Percentiles rank a stretch among this genome's conserved stretches.
Conservation (phyloP, 2,888 invertebrate genomes). For the Quadriops clusia region DNA sequence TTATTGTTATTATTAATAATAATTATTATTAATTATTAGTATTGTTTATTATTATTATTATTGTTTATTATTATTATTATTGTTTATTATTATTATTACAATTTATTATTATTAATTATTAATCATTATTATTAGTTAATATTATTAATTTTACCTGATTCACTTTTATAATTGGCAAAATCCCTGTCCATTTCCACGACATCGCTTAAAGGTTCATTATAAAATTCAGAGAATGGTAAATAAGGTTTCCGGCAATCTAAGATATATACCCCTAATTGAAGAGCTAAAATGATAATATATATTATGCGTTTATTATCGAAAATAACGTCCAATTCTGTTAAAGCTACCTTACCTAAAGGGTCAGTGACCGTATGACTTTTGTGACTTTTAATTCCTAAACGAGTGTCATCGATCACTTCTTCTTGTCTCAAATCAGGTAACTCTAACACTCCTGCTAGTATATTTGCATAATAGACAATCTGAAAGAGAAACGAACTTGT, state of each 20-base stretch:
- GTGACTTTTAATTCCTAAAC: slow-evolving; percentile 26
- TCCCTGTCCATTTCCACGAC: slow-evolving; percentile 89
- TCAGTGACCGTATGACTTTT: slow-evolving; percentile 42
- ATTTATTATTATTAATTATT: too few relatives aligned
- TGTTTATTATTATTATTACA: too few relatives aligned
- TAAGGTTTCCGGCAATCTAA: slow-evolving; percentile 74
- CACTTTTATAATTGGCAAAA: slow-evolving; percentile 78
- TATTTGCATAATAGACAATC: slow-evolving; percentile 80
- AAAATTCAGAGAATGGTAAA: slow-evolving; percentile 81
- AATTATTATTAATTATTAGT: too few relatives aligned
- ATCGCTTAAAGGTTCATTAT: slow-evolving; percentile 88
- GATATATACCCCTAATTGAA: slow-evolving; percentile 62
- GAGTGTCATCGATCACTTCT: slow-evolving; percentile 37
- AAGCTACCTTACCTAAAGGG: slow-evolving; percentile 40
- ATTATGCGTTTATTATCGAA: too few relatives aligned
- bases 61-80: too few relatives aligned
- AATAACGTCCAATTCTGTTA: background rate
- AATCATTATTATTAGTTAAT: too few relatives aligned
- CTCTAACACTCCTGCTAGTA: slow-evolving; percentile 72
- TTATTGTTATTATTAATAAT: too few relatives aligned
- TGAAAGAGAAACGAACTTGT: too few relatives aligned
- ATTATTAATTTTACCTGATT: slow-evolving; percentile 30
- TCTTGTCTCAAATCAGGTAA: slow-evolving; percentile 49
- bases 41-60: too few relatives aligned
- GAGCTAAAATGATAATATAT: too few relatives aligned